Evolutionary conservation across 2,888 invertebrate genomes (phyloP), one percentile per base, ranked within the genome.

Genomic region (Ectemnius continuus): DNA sequence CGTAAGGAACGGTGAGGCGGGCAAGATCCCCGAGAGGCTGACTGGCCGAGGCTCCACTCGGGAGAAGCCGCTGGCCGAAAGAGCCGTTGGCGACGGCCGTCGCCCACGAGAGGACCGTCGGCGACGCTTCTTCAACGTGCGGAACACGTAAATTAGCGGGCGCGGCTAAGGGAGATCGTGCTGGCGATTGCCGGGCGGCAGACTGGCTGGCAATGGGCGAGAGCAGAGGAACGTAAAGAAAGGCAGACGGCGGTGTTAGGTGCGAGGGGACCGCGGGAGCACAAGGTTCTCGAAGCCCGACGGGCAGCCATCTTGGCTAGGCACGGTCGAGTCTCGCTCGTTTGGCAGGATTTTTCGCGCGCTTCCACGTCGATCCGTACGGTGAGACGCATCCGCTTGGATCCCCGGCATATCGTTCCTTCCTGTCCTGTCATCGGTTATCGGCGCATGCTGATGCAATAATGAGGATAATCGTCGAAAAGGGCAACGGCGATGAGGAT

Each of bases 291-390:
- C 83, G 84, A 85, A 82, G 80, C 85, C 84, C 87, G 88, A 84
- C 87, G 87, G 87, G 89, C 87, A 88, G 89, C 89, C 89, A 89
- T 89, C 85, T 89, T 89, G 89, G 36, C 78, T 81, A 81, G 79
- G 76, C 75, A 78, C 81, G 75, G 67, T 59, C 78, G 75, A 71
- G 66, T 70, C 75, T 72, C 76, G 68, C 47, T 26, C 58, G 76
- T 79, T 77, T 72, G 74, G 75, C 61, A 73, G 56, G 67, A 70
- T 61, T 73, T 74, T 78, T 73, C 72, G 71, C 77, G 73, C 71
- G 69, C 58, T 59, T 52, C 45, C 36, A 61, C 36, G 46, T 65
- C 36, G 36, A 45, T 63, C 61, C 26, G 36, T n/a, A 8, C 6
- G 6, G 58, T 64, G 67, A 59, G 52, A 23, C 13, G 8, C 28